Base-by-base conservation (phyloP, 2,888 invertebrate species). In the Linnaemya vulpina region DNA sequence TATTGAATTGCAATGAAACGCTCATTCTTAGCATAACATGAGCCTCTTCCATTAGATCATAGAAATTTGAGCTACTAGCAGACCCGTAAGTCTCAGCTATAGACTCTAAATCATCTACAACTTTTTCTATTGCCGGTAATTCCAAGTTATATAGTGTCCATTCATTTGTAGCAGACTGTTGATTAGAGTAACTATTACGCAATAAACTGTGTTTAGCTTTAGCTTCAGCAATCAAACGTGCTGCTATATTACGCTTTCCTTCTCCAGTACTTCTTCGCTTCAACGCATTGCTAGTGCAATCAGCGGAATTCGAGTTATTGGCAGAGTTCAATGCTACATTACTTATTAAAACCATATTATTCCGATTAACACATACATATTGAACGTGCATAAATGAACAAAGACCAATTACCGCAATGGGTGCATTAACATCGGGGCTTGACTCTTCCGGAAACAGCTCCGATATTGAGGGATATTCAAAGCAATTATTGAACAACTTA, bases 81-180 rank as follows among this genome's bases (percentile, higher is more conserved):
- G 93, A 93, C 76, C 94, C 94, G 89, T 95, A 95, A 58, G 94
- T 93, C 82, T 94, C 94, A 0, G 95, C 96, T 49, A 95, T 94
- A 86, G 95, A 94, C 65, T 95, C 94, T 88, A 96, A 94, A 89
- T 96, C 96, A 77, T 94, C 94, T 89, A 95, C 95, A 10, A 96
- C 92, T 83, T 94, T 94, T 76, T 94, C 94, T 11, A 95, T 93
- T 25, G 93, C 93, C 0, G 96, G 96, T 77, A 95, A 91, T 87
- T 94, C 94, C 63, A 97, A 91, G 35, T 95, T 95, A 90, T 96
- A 96, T n/a, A 96, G 91, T 0, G 96, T 96, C 95, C 96, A 95
- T 78, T 93, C 93, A 15, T 90, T 92, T 22, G 86, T 77, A 11
- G 87, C 83, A 17, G 89, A 87, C 46, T 86, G 74, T 22, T 88